phyloP scores from a whole-genome alignment of 2,888 invertebrate species.

The Cactoblastis cactorum region DNA sequence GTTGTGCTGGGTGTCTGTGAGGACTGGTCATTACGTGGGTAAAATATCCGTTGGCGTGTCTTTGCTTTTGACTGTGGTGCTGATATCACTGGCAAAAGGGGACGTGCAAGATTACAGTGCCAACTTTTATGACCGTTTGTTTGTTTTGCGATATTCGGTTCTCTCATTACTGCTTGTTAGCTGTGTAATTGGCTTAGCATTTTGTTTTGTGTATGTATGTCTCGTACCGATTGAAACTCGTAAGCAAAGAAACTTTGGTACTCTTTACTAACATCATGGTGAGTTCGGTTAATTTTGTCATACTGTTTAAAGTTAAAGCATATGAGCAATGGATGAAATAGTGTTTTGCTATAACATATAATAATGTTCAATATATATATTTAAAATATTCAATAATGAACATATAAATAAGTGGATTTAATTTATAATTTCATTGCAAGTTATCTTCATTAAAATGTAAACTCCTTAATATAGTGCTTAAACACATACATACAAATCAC shows the following conservation, averaged over 20 bases:
- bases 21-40: slow-evolving; percentile 82
- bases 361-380: too few species aligned
- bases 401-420: too few species aligned
- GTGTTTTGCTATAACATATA: too few species aligned
- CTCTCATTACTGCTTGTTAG: slow-evolving; percentile 48
- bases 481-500: too few species aligned
- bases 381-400: too few species aligned
- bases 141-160: slow-evolving; percentile 47
- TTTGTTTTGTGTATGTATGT: slow-evolving; percentile 50
- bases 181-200: slow-evolving; percentile 42
- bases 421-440: too few species aligned
- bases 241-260: slow-evolving; percentile 54
- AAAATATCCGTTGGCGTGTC: slow-evolving; percentile 78
- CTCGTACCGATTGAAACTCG: slow-evolving; percentile 52
- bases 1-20: slow-evolving; percentile 82
- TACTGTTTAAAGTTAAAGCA: too few species aligned
- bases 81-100: slow-evolving; percentile 80
- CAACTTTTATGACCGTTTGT: slow-evolving; percentile 72
- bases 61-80: slow-evolving; percentile 75
- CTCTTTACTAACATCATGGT: slow-evolving; percentile 29
- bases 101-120: slow-evolving; percentile 50
- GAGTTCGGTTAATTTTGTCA: not conserved
- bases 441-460: too few species aligned
- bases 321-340: too few species aligned
- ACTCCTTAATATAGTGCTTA: too few species aligned